Base-by-base conservation (phyloP, 2,888 invertebrate genomes). In the Byasa hedistus region DNA sequence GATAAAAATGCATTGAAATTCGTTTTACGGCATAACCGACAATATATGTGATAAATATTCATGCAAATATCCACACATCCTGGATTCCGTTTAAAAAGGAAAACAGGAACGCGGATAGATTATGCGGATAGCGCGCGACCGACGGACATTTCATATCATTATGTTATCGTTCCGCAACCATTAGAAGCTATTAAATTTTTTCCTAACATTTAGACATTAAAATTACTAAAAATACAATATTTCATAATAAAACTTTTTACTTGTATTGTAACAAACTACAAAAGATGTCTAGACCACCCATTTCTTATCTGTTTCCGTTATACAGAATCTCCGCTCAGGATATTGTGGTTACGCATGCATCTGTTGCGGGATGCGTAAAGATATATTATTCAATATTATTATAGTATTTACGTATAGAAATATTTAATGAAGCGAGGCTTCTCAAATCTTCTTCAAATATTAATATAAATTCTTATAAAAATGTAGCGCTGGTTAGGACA, bases 31-130 rank as follows among this genome's bases (percentile, higher is more conserved):
- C 79, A 78, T 78, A 78, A 82, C 83, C 83, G 83, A 81, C 86
- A 79, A 77, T 79, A 79, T 82, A 75, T 78, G 75, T 79, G 80
- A 87, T 91, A 89, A 90, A 91, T 91, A 91, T 90, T 89, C 87
- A 89, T 91, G 85, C 84, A 80, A 85, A 87, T 86, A 84, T 77
- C 76, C 81, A 74, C 71, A 83, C 90, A 90, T 91, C 91, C 91
- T 91, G 89, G 89, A 89, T 91, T 90, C 91, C 78, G 78, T 84
- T 81, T 84, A 91, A 86, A 86, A 85, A 86, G 89, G 89, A 87
- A 89, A 87, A 87, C 85, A 81, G 78, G 83, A 82, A 89, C 87
- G 88, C 85, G 85, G 70, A 68, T 77, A 79, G 86, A 85, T 87
- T 86, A 82, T 79, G 70, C 68, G 66, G 62, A 64, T 70, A 65